Percentiles rank a stretch among this genome's conserved stretches.
phyloP scores from a whole-genome alignment of 2,797 vertebrate species.

The Oreochromis grahami region DNA sequence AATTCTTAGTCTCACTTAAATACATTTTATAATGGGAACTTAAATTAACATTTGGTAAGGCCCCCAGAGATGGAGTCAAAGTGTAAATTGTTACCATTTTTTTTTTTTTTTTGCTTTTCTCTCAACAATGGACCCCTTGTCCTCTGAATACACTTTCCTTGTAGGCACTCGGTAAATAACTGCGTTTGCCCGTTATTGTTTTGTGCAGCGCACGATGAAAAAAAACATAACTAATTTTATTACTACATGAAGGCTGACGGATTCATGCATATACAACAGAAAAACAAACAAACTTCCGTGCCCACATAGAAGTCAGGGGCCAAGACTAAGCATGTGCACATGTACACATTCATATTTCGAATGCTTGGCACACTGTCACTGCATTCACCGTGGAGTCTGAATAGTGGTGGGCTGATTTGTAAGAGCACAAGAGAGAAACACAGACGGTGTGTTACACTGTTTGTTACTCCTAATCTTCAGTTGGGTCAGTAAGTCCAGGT shows the following conservation, averaged over 20 bases:
- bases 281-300: slow-evolving; percentile 19
- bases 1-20: slow-evolving; percentile 69
- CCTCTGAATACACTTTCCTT: slow-evolving; percentile 36
- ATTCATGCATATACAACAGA: slow-evolving; percentile 17
- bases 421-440: slow-evolving; percentile 22
- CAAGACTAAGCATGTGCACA: slow-evolving; percentile 40
- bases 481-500: slow-evolving; percentile 35
- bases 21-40: slow-evolving; percentile 64
- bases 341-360: slow-evolving; percentile 32
- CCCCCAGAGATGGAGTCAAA: slow-evolving; percentile 62
- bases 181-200: slow-evolving; percentile 15
- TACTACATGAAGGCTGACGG: slow-evolving; percentile 22
- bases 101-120: slow-evolving; percentile 8
- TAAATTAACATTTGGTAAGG: slow-evolving; percentile 65
- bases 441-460: slow-evolving; percentile 6
- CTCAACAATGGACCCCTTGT: slow-evolving; percentile 42
- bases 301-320: slow-evolving; percentile 36
- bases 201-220: slow-evolving; percentile 8
- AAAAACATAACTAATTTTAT: background rate
- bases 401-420: slow-evolving; percentile 44
- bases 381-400: slow-evolving; percentile 31
- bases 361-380: slow-evolving; percentile 42
- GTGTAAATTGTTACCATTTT: slow-evolving; percentile 52
- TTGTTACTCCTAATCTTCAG: slow-evolving; percentile 47
- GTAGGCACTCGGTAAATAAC: slow-evolving; percentile 28